Conservation (phyloP, 2,888 invertebrate species). For the Chaitophorus viminalis region DNA sequence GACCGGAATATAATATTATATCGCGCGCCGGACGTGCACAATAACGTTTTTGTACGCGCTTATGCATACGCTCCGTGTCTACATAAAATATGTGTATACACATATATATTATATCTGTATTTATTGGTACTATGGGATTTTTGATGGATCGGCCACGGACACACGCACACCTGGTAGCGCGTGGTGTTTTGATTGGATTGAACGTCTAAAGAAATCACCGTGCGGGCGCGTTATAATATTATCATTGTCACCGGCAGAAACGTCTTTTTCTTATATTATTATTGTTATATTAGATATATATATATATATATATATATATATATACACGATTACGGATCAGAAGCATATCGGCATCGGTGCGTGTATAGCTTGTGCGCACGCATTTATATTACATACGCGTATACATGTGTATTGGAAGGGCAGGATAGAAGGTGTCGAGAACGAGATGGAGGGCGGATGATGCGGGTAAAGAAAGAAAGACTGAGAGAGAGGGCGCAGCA, state of each 20-base stretch:
- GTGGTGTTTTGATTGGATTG: conserved; percentile 60
- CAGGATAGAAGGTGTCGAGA: background rate
- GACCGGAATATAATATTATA: conserved; percentile 60
- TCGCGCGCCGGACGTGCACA: conserved; percentile 59
- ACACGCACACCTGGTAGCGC: conserved; percentile 61
- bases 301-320: too few species aligned
- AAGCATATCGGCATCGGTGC: background rate
- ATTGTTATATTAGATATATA: conserved; percentile 27
- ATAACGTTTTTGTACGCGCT: conserved; percentile 44
- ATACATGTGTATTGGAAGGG: background rate
- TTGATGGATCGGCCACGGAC: conserved; percentile 59
- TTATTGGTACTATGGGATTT: background rate
- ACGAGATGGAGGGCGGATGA: background rate
- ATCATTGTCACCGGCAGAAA: conserved; percentile 55
- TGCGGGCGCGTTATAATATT: conserved; percentile 25
- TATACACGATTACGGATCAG: background rate
- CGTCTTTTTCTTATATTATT: conserved; percentile 47
- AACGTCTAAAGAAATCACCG: conserved; percentile 46
- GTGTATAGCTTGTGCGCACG: background rate
- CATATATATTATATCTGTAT: background rate
- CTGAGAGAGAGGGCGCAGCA: background rate
- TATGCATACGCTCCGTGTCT: too few species aligned
- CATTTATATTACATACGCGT: too few species aligned
- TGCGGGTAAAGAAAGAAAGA: background rate
- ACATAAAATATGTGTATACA: too few species aligned